Conservation (phyloP, 2,888 invertebrate species). For the Blera fallax region DNA sequence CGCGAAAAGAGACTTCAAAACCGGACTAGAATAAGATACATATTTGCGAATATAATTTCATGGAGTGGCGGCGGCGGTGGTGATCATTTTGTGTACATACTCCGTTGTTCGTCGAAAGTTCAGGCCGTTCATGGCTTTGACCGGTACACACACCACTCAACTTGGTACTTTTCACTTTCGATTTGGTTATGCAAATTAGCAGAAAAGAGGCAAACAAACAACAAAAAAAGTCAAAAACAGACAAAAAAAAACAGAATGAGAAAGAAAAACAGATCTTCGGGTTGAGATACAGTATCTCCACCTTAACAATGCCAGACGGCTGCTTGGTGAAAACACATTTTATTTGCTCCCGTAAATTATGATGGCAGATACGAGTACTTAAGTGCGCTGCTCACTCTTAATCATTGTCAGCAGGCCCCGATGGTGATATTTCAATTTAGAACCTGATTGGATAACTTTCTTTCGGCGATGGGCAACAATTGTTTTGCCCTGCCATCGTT, state of each 20-base stretch:
- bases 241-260: background rate
- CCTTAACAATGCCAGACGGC: conserved; percentile 28
- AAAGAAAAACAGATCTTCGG: conserved; percentile 9
- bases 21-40: conserved; percentile 38
- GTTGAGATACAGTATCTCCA: conserved; percentile 27
- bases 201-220: conserved; percentile 2
- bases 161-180: conserved; percentile 67
- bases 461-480: conserved; percentile 32
- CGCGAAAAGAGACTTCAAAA: conserved; percentile 1
- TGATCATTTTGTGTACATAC: background rate
- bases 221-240: background rate
- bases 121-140: conserved; percentile 31
- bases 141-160: conserved; percentile 30
- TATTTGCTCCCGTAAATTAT: conserved; percentile 45
- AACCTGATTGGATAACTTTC: conserved; percentile 56
- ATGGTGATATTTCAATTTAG: conserved; percentile 47
- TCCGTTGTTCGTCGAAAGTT: conserved; percentile 53
- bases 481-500: background rate
- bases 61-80: background rate
- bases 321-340: conserved; percentile 31
- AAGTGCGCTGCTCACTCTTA: conserved; percentile 4
- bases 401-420: conserved; percentile 7
- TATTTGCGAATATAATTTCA: conserved; percentile 38
- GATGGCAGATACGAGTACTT: conserved; percentile 39
- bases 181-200: conserved; percentile 68